Evolutionary conservation across 2,797 vertebrate species (phyloP).

Genomic region (Crocidura indochinensis): DNA sequence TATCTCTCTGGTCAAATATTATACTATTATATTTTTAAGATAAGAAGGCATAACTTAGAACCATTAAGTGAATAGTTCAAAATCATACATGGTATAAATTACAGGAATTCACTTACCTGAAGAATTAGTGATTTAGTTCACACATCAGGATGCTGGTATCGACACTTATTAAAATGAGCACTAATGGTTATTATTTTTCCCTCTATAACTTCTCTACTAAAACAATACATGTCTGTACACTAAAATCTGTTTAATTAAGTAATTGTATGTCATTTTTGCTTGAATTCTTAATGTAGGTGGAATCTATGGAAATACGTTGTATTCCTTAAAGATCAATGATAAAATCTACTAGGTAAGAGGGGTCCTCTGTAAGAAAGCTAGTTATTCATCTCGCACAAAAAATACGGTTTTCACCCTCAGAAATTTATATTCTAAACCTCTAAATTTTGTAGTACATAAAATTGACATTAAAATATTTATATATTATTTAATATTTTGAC

Average conservation of each 20-base stretch:
- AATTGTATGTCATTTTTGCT: neutral
- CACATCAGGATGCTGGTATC: neutral
- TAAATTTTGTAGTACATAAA: neutral
- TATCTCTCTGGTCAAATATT: neutral
- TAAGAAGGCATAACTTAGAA: neutral
- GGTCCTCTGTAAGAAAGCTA: neutral
- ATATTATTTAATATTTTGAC: neutral
- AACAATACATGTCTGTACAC: neutral
- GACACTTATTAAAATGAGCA: neutral
- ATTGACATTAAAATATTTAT: constrained; percentile 1
- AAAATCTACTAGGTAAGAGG: constrained; percentile 9
- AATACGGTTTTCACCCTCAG: neutral
- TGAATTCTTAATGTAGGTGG: neutral
- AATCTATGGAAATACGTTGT: neutral
- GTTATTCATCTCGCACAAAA: neutral
- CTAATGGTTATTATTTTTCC: neutral
- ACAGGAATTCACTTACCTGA: neutral
- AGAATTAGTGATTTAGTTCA: neutral
- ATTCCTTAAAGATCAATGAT: constrained; percentile 4
- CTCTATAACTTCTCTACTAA: neutral
- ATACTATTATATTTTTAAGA: neutral
- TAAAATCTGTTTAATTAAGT: neutral
- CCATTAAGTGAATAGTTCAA: too few relatives aligned
- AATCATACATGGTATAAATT: neutral
- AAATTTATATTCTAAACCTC: neutral